Evolutionary conservation across 92 coral and sea anemone species (phyloP), one percentile per base, ranked within the genome.

Genomic region (Parazoanthus atlanticus): DNA sequence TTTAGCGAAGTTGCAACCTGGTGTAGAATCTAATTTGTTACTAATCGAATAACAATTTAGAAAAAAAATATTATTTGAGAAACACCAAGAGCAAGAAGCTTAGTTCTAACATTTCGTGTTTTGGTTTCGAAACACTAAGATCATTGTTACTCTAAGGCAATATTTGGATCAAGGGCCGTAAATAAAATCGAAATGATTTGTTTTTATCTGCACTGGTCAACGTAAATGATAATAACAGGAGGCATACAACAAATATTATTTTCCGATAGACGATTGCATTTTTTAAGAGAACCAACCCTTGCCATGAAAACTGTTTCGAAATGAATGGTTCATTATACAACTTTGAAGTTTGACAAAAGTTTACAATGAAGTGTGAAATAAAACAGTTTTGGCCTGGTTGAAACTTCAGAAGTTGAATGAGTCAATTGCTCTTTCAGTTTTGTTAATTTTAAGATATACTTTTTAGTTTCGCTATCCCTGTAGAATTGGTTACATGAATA

Each of bases 231-330:
- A 56, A 67, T 82, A 82, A 82, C 76, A 82, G 3, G 67, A 38
- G 28, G 8, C 41, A 21, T 40, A 19, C 58, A 52, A 52, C 12
- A 52, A 52, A 52, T 52, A 70, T 43, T 72, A 43, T 84, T 84
- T 84, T 84, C 16, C 78, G 29, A 15, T 71, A 26, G 34, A 19
- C 40, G 78, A 69, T 32, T 70, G 66, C 87, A 67, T 84, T 84
- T 79, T 84, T 84, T 26, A 16, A 9, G 29, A 84, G 87, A 71
- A 56, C 67, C 21, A 65, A 15, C 26, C 79, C 87, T 84, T 46
- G 87, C 87, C 87, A 84, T 84, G 87, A 69, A 84, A 84, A 70
- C 87, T 84, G 85, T 70, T 29, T 32, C 13, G 11, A 67, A 83
- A 67, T 83, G 25, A 83, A 69, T 83, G 78, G 77, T 41, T 84